Base-by-base conservation (phyloP, 2,797 vertebrate species). In the Characodon lateralis region DNA sequence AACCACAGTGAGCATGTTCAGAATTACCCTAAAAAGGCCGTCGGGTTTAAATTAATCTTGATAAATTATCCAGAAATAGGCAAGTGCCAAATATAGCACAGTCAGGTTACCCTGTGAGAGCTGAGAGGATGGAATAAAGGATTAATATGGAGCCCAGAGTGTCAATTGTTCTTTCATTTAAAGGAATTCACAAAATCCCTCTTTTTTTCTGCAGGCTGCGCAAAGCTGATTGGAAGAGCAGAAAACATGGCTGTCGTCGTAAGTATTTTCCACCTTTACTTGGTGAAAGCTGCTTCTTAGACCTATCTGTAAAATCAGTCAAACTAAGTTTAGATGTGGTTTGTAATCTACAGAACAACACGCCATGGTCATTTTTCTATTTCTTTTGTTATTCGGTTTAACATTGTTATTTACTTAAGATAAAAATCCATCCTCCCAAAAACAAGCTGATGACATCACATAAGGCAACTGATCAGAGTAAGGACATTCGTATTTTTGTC, bases 241-340 rank as follows among this genome's bases (percentile, higher is more conserved):
- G 85, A 85, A 91, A 83, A 81, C 66, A 96, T 96, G 95, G 95
- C 95, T 85, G 95, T 96, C 56, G 93, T 96, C 28, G 95, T 96
- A 72, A 95, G 95, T 94, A 85, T 72, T 69, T 66, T 58, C 0
- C 28, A 74, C 72, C 77, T 85, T 26, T 18, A 20, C n/a, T 55
- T n/a, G 1, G 9, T 65, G 74, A 0, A 69, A 70, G 16, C 9
- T 1, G 6, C 39, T 69, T 48, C 24, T 46, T 3, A 43, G 24
- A 53, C 58, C 28, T 1, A 7, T 6, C 3, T n/a, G 4, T 43
- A 68, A 41, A 69, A 48, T 16, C 24, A 26, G 12, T 24, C 31
- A 24, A 43, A 41, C 22, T 46, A 1, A 1, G 1, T 66, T 61
- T 20, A 22, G 31, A 3, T 1, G 14, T 6, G 6, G 65, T 43